These are phyloP conservation scores for Oreochromis grahami DNA, from an alignment of 2,797 vertebrate genomes.

Conservation along the genomic window DNA sequence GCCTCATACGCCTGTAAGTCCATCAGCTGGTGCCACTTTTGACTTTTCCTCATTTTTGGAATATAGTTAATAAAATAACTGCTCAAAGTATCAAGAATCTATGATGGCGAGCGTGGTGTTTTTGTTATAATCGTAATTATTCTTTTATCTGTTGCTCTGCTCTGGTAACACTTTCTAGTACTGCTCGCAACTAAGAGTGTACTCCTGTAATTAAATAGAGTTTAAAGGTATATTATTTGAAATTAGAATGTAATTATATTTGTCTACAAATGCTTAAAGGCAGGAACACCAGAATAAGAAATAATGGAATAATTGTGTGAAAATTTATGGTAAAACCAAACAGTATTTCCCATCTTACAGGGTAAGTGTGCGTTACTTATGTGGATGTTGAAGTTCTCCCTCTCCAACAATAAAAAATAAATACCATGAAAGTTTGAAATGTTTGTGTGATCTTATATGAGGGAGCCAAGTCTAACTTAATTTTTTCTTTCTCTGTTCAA, in stretches of 20 bases:
- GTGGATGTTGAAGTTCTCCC: not conserved
- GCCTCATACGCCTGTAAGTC: too few species aligned
- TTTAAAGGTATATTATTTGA: rapidly evolving
- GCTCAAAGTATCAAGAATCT: not conserved
- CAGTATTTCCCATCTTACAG: not conserved
- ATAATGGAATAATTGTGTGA: not conserved
- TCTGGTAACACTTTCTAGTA: not conserved
- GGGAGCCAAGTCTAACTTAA: not conserved
- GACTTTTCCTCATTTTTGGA: not conserved
- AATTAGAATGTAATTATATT: not conserved
- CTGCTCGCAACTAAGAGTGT: not conserved
- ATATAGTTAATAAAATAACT: not conserved
- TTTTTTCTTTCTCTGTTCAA: too few species aligned
- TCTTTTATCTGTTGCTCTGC: not conserved
- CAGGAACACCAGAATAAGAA: not conserved
- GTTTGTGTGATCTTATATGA: rapidly evolving
- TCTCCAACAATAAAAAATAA: not conserved
- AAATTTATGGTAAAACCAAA: not conserved
- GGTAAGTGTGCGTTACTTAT: not conserved
- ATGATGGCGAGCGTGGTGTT: not conserved
- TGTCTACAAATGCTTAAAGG: not conserved
- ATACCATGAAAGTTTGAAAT: not conserved
- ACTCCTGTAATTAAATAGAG: not conserved
- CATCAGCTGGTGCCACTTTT: not conserved
- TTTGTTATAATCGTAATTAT: not conserved